Conservation (phyloP, 2,888 invertebrate genomes). For the Rapana venosa region DNA sequence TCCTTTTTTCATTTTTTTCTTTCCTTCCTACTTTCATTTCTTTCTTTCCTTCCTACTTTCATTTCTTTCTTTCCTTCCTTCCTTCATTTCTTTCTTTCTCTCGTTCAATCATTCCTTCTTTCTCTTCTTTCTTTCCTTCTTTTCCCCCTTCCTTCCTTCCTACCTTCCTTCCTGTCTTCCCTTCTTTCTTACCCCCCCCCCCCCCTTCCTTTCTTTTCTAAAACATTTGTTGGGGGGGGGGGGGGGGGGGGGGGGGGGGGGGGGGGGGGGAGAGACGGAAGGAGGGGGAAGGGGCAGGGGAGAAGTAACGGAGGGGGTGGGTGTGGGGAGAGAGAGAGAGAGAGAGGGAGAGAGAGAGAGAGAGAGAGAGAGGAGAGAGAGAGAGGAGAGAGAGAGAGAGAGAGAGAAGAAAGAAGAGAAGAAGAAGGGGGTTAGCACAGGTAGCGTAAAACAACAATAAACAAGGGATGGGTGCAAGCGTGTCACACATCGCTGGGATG, state of each 20-base stretch:
- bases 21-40: too few relatives aligned
- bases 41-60: too few relatives aligned
- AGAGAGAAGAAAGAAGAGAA: background rate
- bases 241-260: background rate
- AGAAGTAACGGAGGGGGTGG: background rate
- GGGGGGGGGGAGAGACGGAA: background rate
- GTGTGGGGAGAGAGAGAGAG: background rate
- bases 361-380: background rate
- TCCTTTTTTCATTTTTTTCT: too few relatives aligned
- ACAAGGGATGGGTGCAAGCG: background rate
- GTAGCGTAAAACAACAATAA: background rate
- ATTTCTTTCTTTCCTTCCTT: too few relatives aligned
- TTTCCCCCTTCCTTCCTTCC: too few relatives aligned
- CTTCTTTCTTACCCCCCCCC: too few relatives aligned
- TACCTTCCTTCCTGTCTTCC: too few relatives aligned
- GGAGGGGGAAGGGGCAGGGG: background rate
- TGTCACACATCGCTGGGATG: background rate
- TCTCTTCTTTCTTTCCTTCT: too few relatives aligned
- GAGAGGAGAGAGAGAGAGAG: background rate
- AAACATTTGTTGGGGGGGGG: background rate
- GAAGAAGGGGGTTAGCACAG: background rate
- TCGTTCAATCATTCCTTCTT: too few relatives aligned
- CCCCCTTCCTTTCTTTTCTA: too few relatives aligned
- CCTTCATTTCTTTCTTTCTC: too few relatives aligned
- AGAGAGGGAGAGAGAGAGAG: slow-evolving; percentile 16